Base-by-base conservation (phyloP, 2,888 invertebrate genomes). In the Erebia ligea region DNA sequence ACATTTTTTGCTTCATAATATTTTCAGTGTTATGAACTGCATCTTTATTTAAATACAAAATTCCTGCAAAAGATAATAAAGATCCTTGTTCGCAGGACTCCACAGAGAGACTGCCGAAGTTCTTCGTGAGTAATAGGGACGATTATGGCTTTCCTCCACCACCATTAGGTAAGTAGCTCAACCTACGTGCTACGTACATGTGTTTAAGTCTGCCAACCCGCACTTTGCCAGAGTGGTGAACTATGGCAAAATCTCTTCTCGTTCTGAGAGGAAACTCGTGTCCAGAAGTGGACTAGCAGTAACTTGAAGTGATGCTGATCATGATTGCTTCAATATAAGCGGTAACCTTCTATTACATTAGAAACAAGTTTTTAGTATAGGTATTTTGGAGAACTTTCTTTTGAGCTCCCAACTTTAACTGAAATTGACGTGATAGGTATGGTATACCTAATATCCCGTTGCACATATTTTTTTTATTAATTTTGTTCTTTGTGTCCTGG, bases 131-230 rank as follows among this genome's bases (percentile, higher is more conserved):
- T 25, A 76, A 71, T 58, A 81, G 78, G 75, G 85, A 84, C 57
- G 88, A 88, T 68, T 89, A 90, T 59, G 85, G 86, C 13, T 87
- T 84, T 17, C 70, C 83, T 8, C 80, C 81, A 42, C 86, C 90
- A 15, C 88, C 89, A 59, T 76, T 80, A 59, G 87, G 91, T 91
- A 80, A 76, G 79, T 77, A 61, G 58, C 42, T 42, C 58, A 40
- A 9, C 34, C 40, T n/a, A 17, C 34, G 17, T 15, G 15, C 57
- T 57, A 21, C 56, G 21, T 13, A 50, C 34, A 34, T 34, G 6
- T 6, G 34, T 34, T 5, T 6, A 5, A 34, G 34, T 34, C 6
- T 6, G 2, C 34, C 34, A 25, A 25, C 3, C 1, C 34, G 17
- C 17, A 54, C 1, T 15, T 19, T 19, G 19, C 4, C 8, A 4